phyloP scores from a whole-genome alignment of 2,888 invertebrate species.

The Ichneumoninae sp. region DNA sequence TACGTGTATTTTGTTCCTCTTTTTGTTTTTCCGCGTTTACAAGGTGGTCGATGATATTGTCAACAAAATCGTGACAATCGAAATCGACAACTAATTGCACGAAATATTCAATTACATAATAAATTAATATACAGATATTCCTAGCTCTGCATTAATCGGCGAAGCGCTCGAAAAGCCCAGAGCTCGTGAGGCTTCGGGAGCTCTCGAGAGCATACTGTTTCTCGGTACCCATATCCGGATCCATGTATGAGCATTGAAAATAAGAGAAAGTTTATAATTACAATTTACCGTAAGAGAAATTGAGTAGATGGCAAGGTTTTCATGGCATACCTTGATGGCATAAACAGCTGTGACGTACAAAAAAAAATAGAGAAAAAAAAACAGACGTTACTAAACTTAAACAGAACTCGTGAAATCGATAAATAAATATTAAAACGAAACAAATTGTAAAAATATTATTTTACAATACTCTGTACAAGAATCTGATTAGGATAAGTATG shows the following conservation, averaged over 20 bases:
- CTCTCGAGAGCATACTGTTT: not conserved
- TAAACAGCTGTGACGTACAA: slow-evolving; percentile 11
- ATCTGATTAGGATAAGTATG: slow-evolving; percentile 55
- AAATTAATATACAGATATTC: slow-evolving; percentile 22
- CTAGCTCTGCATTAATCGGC: not conserved
- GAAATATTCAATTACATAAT: slow-evolving; percentile 6
- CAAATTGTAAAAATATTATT: slow-evolving; percentile 79
- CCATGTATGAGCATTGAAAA: slow-evolving; percentile 78
- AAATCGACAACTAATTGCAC: not conserved
- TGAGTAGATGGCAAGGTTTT: slow-evolving; percentile 80
- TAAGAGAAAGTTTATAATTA: slow-evolving; percentile 68
- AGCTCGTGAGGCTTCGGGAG: not conserved
- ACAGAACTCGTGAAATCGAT: slow-evolving; percentile 66
- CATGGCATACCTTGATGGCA: slow-evolving; percentile 78
- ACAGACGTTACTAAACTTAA: slow-evolving; percentile 21
- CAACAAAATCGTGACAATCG: not conserved
- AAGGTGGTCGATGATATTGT: not conserved
- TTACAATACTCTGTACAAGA: slow-evolving; percentile 82
- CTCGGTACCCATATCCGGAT: slow-evolving; percentile 63
- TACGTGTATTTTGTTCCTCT: not conserved
- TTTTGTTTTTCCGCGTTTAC: slow-evolving; percentile 6
- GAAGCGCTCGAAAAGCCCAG: not conserved
- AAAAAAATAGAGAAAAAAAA: slow-evolving; percentile 22
- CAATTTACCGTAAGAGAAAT: slow-evolving; percentile 60
- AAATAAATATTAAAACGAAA: slow-evolving; percentile 80